Evolutionary conservation across 2,797 vertebrate species (phyloP).

Genomic region (Sebastes trivittatus): DNA sequence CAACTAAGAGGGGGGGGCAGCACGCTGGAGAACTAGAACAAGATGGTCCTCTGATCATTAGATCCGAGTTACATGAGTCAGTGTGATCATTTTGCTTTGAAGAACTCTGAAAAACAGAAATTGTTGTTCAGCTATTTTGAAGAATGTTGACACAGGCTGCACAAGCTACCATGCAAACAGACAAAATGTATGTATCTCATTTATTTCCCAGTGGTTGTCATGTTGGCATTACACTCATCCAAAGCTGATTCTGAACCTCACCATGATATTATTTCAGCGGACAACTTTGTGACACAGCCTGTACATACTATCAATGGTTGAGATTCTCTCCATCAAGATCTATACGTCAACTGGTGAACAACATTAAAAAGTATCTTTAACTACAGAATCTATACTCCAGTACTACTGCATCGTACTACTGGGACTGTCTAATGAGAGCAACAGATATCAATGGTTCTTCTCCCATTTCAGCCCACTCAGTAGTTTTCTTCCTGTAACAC

Average conservation of each 20-base stretch:
- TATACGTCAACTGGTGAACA: neutral
- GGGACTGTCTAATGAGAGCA: constrained; percentile 17
- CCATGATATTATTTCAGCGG: neutral
- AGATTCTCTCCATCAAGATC: neutral
- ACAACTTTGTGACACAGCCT: neutral
- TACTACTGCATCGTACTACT: neutral
- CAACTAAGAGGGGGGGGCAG: too few species aligned
- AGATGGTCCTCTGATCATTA: neutral
- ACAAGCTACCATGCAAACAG: neutral
- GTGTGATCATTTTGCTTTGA: neutral
- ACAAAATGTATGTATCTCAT: neutral
- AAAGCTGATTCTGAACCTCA: neutral
- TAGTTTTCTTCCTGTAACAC: constrained; percentile 28
- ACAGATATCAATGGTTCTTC: constrained; percentile 22
- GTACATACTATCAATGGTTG: neutral
- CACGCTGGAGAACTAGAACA: neutral
- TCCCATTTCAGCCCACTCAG: constrained; percentile 25
- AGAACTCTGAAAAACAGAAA: neutral
- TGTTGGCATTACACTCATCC: neutral
- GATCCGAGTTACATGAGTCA: neutral
- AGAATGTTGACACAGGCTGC: neutral
- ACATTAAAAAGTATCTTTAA: neutral
- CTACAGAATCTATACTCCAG: neutral
- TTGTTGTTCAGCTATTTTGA: neutral
- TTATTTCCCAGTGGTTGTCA: neutral